Evolutionary conservation across 2,888 invertebrate species (phyloP), one percentile per base, ranked within the genome.

Genomic region (Melolontha melolontha): DNA sequence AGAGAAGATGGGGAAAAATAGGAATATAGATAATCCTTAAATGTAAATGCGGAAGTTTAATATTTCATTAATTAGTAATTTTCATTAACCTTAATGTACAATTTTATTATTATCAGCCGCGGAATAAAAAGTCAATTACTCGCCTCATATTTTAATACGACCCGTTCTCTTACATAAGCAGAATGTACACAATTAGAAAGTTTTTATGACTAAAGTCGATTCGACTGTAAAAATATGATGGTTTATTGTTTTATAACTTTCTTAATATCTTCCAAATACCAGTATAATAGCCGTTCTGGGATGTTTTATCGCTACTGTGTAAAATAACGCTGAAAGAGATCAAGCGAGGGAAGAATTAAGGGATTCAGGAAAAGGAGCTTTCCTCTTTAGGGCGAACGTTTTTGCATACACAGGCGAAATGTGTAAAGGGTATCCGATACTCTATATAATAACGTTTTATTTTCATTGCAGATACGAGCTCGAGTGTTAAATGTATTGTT

Each of bases 231-330:
- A 72, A 72, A 72, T 66, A 69, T 72, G 70, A 70, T 72, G 71
- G 72, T 72, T 67, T 72, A 71, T 72, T 72, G 71, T 72, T 71
- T 71, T 68, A 71, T 71, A 72, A 71, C 71, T 71, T 71, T 67
- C 67, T 71, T 72, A 69, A 64, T 67, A 69, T 69, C 70, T 66
- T 69, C 69, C 67, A 69, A 72, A 72, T 72, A 70, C 67, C 51
- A 66, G 62, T 64, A 51, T 64, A 64, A 64, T 64, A 54, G 64
- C 64, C 64, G 42, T 52, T 64, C 50, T 17, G 64, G 64, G 64
- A 64, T 54, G 64, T 64, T 64, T 64, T 64, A 64, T 64, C 64
- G 52, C 29, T 34, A 11, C 51, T 40, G 52, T 27, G 52, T 41
- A 41, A 52, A 64, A 64, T 64, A 52, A 41, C 41, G 52, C 34